These are phyloP conservation scores for Otocyon megalotis DNA, from an alignment of 2,113 vertebrate genomes.

Conservation along the genomic window DNA sequence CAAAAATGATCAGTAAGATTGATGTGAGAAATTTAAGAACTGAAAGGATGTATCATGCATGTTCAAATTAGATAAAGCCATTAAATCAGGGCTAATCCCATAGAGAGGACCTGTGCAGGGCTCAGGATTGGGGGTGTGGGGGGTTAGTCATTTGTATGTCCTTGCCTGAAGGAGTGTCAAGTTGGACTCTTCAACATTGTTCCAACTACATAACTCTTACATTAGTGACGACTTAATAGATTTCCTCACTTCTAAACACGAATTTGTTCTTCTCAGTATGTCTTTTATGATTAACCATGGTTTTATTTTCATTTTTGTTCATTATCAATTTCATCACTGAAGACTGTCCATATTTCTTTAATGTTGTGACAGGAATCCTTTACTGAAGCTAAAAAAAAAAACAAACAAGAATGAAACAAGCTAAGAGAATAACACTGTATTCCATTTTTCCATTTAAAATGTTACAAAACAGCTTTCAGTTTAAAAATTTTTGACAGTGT, in stretches of 20 bases:
- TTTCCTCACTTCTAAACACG: constrained; percentile 4
- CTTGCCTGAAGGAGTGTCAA: neutral
- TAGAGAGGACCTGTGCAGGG: neutral
- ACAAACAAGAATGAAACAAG: constrained; percentile 81
- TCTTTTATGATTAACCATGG: constrained; percentile 69
- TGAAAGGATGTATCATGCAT: neutral
- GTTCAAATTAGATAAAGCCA: neutral
- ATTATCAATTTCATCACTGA: constrained; percentile 74
- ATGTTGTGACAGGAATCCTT: constrained; percentile 82
- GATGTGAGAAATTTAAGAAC: neutral
- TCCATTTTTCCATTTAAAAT: constrained; percentile 83
- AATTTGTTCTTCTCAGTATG: constrained; percentile 44
- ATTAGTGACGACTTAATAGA: neutral
- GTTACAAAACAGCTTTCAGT: constrained; percentile 85
- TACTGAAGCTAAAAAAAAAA: constrained; percentile 78
- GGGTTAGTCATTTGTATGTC: neutral
- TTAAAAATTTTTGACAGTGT: constrained; percentile 84
- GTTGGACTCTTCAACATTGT: neutral
- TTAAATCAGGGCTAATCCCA: neutral
- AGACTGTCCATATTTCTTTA: constrained; percentile 81
- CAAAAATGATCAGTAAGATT: neutral
- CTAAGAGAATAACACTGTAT: constrained; percentile 81
- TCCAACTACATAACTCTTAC: neutral
- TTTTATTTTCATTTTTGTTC: constrained; percentile 74
- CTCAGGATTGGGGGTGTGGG: neutral